Evolutionary conservation across 2,888 invertebrate genomes (phyloP).

Genomic region (Noctua pronuba): DNA sequence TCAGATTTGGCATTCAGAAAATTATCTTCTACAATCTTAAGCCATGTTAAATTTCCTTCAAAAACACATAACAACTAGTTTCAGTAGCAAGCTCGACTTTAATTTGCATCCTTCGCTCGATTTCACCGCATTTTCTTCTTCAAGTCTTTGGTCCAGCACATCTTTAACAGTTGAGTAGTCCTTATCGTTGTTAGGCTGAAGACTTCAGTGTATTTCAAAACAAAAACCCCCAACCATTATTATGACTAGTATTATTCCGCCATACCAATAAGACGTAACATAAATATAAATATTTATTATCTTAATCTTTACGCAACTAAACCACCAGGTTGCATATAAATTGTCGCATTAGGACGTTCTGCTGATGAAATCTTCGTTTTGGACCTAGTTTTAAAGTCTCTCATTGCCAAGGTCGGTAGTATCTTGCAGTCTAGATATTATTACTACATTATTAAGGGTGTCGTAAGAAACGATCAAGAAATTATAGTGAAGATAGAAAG

Average conservation of each 20-base stretch:
- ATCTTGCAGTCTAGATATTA: constrained; percentile 41
- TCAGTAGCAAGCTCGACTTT: neutral
- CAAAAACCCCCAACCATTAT: neutral
- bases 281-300: constrained; percentile 43
- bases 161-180: neutral
- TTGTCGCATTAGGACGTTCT: constrained; percentile 32
- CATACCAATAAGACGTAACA: constrained; percentile 17
- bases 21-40: neutral
- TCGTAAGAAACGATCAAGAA: constrained; percentile 11
- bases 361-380: constrained; percentile 44
- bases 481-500: constrained; percentile 37
- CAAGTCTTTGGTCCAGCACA: neutral
- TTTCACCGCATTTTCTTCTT: neutral
- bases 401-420: constrained; percentile 48
- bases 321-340: constrained; percentile 43
- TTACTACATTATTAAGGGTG: constrained; percentile 27
- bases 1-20: too few species aligned
- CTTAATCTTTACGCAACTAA: constrained; percentile 51
- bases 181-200: neutral
- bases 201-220: neutral
- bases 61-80: neutral
- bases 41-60: neutral
- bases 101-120: neutral
- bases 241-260: neutral
- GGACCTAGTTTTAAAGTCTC: constrained; percentile 22